These are phyloP conservation scores for western clawed frog (Xenopus tropicalis) DNA, from an alignment of 2,113 vertebrate genomes.

Conservation along the genomic window DNA sequence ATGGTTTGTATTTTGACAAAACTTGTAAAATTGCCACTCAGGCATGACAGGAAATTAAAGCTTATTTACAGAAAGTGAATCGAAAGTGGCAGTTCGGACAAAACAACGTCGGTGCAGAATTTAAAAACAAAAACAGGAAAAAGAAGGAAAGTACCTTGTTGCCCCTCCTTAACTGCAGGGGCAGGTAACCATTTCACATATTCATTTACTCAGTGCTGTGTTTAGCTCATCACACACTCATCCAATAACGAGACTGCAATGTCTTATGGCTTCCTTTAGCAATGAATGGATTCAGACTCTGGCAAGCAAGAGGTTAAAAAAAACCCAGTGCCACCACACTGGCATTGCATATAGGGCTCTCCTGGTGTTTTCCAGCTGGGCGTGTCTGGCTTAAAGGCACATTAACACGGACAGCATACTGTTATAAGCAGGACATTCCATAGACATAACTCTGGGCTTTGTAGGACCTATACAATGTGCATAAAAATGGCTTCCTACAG, in stretches of 20 bases:
- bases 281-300: not conserved
- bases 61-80: slow-evolving; percentile 36
- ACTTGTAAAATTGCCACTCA: slow-evolving; percentile 47
- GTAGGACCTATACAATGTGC: too few species aligned
- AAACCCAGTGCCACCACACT: not conserved
- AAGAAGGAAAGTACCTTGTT: slow-evolving; percentile 5
- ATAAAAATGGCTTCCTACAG: too few species aligned
- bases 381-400: too few species aligned
- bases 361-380: too few species aligned
- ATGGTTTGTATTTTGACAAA: slow-evolving; percentile 60
- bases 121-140: too few species aligned
- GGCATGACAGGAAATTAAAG: slow-evolving; percentile 47
- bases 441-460: too few species aligned
- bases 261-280: not conserved
- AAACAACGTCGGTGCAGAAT: too few species aligned
- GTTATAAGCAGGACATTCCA: too few species aligned
- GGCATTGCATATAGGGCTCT: too few species aligned
- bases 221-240: not conserved
- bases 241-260: not conserved
- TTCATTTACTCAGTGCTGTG: not conserved
- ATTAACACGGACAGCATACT: too few species aligned
- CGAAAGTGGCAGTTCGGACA: slow-evolving; percentile 40
- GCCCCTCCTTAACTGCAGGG: slow-evolving; percentile 2
- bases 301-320: slow-evolving; percentile 17
- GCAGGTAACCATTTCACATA: slow-evolving; percentile 27